A percentile compares a stretch with the other conserved stretches of the same genome.
phyloP scores from a whole-genome alignment of 2,113 vertebrate genomes.

The Rhodinocichla rosea region DNA sequence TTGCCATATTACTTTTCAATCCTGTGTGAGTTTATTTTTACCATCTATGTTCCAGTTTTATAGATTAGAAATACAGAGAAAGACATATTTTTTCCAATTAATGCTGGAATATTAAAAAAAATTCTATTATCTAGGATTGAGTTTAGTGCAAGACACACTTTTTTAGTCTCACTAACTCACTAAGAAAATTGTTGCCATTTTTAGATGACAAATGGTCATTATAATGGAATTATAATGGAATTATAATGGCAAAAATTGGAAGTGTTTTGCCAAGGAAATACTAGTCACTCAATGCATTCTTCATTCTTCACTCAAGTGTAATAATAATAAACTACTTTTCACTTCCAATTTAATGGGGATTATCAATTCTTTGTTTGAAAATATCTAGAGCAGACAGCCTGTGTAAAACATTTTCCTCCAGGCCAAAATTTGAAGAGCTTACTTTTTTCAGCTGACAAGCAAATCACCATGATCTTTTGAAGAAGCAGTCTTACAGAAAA shows the following conservation, averaged over 20 bases:
- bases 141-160: background rate
- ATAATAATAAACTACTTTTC: background rate
- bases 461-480: background rate
- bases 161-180: background rate
- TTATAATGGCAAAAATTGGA: background rate
- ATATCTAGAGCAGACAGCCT: background rate
- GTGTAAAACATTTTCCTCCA: background rate
- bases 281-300: background rate
- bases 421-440: background rate
- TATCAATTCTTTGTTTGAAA: background rate
- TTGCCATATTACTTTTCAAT: background rate
- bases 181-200: background rate
- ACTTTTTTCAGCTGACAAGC: background rate
- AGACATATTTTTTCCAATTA: background rate
- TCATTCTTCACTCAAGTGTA: background rate
- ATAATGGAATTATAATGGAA: background rate
- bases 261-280: background rate
- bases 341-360: background rate
- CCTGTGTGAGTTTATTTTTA: background rate
- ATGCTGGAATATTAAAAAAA: background rate
- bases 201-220: background rate
- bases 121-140: background rate
- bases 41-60: background rate
- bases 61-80: background rate
- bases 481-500: background rate